A percentile compares a stretch with the other conserved stretches of the same genome.
Conservation (phyloP, 2,113 vertebrate genomes). For the Mesembrinibis cayennensis region DNA sequence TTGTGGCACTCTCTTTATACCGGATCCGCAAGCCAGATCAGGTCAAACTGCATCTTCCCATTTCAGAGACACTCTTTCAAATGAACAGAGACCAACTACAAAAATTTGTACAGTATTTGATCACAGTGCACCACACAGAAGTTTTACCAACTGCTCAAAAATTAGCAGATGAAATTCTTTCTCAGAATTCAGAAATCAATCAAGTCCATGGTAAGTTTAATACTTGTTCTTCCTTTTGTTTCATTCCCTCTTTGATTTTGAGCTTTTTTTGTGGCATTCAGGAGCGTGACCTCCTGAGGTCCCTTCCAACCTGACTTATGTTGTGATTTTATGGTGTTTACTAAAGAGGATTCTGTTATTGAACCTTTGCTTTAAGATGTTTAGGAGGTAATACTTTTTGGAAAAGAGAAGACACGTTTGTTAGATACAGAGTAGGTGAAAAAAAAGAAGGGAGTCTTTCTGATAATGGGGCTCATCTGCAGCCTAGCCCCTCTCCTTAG, state of each 20-base stretch:
- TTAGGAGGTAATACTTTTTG: background rate
- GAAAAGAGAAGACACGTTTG: background rate
- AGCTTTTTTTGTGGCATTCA: background rate
- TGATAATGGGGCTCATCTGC: background rate
- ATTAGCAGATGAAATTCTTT: constrained; percentile 97
- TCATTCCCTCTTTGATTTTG: background rate
- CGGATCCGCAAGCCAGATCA: constrained; percentile 97
- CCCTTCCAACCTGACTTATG: background rate
- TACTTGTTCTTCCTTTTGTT: background rate
- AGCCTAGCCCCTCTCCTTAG: background rate
- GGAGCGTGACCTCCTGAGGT: background rate
- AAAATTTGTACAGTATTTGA: constrained; percentile 99
- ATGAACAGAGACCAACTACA: constrained; percentile 99
- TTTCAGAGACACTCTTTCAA: constrained; percentile 98
- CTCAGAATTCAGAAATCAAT: constrained; percentile 99
- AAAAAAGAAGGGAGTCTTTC: background rate
- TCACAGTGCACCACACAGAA: constrained; percentile 98
- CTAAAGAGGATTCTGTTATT: background rate
- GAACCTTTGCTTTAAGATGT: background rate
- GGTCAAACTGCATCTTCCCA: constrained; percentile 99
- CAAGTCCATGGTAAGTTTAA: constrained; percentile 94
- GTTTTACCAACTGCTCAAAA: constrained; percentile 98
- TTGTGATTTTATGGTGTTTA: background rate
- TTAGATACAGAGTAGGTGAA: background rate
- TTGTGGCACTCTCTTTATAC: constrained; percentile 96